Base-by-base conservation (phyloP, 2,113 vertebrate genomes). In the Chlamydotis undulata region DNA sequence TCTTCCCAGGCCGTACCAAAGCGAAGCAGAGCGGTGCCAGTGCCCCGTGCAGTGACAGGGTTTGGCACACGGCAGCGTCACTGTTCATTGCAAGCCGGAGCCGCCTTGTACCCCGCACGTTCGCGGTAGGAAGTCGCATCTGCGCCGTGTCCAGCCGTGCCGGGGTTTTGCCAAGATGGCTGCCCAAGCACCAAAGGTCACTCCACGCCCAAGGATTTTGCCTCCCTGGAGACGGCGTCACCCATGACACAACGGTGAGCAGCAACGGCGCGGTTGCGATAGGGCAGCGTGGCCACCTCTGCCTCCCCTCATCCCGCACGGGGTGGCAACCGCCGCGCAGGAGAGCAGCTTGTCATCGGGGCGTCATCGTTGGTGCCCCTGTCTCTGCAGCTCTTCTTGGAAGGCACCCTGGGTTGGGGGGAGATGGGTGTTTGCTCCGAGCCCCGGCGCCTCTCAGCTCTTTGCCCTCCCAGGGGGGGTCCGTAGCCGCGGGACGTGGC, bases 91-190 rank as follows among this genome's bases (percentile, higher is more conserved):
- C 12, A 5, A 12, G 31, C 22, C 9, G 3, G 35, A 79, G 78
- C 64, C 68, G 86, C 71, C 53, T 82, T 84, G 65, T 14, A 70
- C 31, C 61, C 75, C 12, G 79, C 53, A 43, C 0, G 0, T 84
- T 50, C 43, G 55, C 53, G 35, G 23, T 5, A 71, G 43, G 23
- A 37, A 60, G 75, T 22, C 23, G 29, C 12, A 5, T 28, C n/a
- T 50, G 24, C 10, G n/a, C 19, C 2, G 2, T 0, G 1, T 74
- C 31, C 39, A 21, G 24, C 23, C 2, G 0, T 0, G 0, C 53
- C 28, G 77, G 69, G 78, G 26, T 60, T 19, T 25, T 23, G 10
- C 69, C 31, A 31, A n/a, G 12, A 9, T 28, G 28, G 17, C 31
- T 71, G 9, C 31, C 19, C 7, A 9, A 59, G 71, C 57, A 24